These are phyloP conservation scores for Tiphia femorata DNA, from an alignment of 2,888 invertebrate genomes.

Conservation along the genomic window DNA sequence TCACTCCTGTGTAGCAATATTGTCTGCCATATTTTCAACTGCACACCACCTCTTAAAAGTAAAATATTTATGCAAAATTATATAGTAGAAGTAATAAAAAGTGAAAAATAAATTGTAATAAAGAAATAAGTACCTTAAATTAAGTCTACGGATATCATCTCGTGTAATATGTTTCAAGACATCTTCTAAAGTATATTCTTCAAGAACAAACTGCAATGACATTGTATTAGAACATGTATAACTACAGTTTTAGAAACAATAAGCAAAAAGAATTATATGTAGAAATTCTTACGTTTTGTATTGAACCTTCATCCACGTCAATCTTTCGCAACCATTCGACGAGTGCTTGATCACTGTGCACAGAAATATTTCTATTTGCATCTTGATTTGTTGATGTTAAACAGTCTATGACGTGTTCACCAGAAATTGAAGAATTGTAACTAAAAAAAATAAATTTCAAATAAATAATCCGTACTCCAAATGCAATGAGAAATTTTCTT, in stretches of 20 bases:
- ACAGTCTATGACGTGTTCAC: constrained; percentile 34
- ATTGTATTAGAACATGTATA: neutral
- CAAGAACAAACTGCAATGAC: constrained; percentile 73
- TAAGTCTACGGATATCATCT: constrained; percentile 84
- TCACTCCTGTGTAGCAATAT: constrained; percentile 65
- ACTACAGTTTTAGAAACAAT: neutral
- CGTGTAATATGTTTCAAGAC: constrained; percentile 83
- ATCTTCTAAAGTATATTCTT: constrained; percentile 86
- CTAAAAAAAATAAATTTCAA: constrained; percentile 27
- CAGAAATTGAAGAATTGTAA: constrained; percentile 49
- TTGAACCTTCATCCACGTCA: constrained; percentile 78
- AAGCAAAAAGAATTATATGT: neutral
- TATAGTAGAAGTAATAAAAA: constrained; percentile 1
- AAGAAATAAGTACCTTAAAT: constrained; percentile 77
- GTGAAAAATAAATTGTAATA: neutral
- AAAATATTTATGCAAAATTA: constrained; percentile 10
- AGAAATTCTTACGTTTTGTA: constrained; percentile 48
- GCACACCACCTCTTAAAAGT: constrained; percentile 80
- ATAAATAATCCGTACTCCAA: neutral
- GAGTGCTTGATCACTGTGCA: constrained; percentile 71
- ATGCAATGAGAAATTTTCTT: constrained; percentile 4
- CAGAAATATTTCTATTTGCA: constrained; percentile 55
- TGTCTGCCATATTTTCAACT: constrained; percentile 88
- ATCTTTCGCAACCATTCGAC: constrained; percentile 81
- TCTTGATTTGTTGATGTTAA: constrained; percentile 61